Conservation (phyloP, 2,888 invertebrate species). For the Melinaea marsaeus region DNA sequence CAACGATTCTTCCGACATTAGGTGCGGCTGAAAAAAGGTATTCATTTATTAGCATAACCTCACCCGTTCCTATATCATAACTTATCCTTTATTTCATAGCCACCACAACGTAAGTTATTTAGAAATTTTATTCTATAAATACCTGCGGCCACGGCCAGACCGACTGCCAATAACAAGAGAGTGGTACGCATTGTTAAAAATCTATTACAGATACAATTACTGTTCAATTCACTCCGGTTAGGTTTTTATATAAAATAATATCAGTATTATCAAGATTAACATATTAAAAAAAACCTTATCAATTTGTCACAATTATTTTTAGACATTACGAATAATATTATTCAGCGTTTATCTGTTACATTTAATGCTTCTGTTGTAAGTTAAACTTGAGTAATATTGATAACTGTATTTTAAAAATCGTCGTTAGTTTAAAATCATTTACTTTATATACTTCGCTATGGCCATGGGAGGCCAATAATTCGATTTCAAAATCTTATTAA, state of each 20-base stretch:
- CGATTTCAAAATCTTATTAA: too few species aligned
- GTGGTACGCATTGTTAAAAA: neutral
- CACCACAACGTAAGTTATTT: too few species aligned
- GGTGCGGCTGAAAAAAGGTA: neutral
- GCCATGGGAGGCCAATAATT: too few species aligned
- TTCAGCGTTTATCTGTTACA: too few species aligned
- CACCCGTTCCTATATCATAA: neutral
- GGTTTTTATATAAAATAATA: constrained; percentile 1
- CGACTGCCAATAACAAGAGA: neutral
- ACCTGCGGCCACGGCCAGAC: constrained; percentile 4
- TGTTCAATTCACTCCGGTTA: neutral
- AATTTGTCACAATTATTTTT: neutral
- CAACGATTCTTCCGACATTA: neutral
- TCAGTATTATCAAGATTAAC: neutral
- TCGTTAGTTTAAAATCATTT: too few species aligned
- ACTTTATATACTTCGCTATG: too few species aligned
- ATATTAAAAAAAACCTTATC: neutral
- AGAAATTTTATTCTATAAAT: neutral
- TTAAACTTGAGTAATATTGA: too few species aligned
- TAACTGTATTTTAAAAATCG: too few species aligned
- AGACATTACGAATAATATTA: too few species aligned
- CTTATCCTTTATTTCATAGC: neutral
- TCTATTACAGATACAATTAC: neutral
- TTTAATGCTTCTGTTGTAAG: too few species aligned
- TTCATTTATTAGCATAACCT: neutral